A percentile compares a stretch with the other conserved stretches of the same genome.
Evolutionary conservation across 2,888 invertebrate species (phyloP).

Genomic region (Metalampra italica): DNA sequence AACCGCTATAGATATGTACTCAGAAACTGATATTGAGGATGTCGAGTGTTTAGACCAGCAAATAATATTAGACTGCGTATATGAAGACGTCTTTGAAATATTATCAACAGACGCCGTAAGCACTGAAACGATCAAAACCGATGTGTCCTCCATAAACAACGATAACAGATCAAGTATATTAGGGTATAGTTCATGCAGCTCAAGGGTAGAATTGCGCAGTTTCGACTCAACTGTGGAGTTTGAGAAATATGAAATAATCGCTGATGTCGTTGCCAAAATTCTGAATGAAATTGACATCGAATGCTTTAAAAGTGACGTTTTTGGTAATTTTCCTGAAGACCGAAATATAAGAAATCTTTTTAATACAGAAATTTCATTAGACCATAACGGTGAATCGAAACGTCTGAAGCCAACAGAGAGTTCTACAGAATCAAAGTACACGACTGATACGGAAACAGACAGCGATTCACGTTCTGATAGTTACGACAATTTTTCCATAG

Average conservation of each 20-base stretch:
- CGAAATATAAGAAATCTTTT: slow-evolving; percentile 11
- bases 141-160: neutral
- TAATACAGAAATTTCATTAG: slow-evolving; percentile 6
- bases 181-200: slow-evolving; percentile 39
- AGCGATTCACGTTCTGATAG: slow-evolving; percentile 5
- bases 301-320: slow-evolving; percentile 4
- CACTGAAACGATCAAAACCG: slow-evolving; percentile 9
- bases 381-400: neutral
- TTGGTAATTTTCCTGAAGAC: slow-evolving; percentile 9
- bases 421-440: neutral
- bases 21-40: slow-evolving; percentile 14
- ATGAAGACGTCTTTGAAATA: slow-evolving; percentile 17
- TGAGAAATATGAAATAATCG: slow-evolving; percentile 56
- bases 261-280: slow-evolving; percentile 45
- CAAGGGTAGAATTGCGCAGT: slow-evolving; percentile 37
- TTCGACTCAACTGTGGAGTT: slow-evolving; percentile 65
- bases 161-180: slow-evolving; percentile 18
- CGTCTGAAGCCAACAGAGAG: neutral
- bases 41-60: neutral
- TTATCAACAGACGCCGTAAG: slow-evolving; percentile 7
- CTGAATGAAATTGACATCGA: slow-evolving; percentile 41
- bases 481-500: slow-evolving; percentile 25
- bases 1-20: slow-evolving; percentile 23
- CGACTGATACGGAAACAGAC: neutral
- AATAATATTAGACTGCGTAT: slow-evolving; percentile 15